Evolutionary conservation across 2,113 vertebrate genomes (phyloP).

Genomic region (Cheilinus undulatus): DNA sequence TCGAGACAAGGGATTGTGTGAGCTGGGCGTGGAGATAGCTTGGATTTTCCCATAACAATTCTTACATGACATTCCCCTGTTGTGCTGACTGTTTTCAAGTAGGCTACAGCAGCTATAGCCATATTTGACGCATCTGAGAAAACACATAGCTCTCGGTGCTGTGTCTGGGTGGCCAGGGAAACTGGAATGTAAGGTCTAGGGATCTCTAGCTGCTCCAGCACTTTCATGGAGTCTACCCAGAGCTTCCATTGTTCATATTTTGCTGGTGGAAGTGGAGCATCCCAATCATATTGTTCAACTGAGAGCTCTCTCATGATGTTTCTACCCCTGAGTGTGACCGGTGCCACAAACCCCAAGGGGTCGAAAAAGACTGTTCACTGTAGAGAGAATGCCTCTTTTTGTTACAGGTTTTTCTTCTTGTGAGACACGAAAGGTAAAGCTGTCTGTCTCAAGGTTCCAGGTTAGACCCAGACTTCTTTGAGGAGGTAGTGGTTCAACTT

Average conservation of each 20-base stretch:
- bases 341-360: conserved; percentile 19
- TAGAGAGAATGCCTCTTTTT: conserved; percentile 6
- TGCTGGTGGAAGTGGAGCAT: not conserved
- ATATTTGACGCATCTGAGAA: not conserved
- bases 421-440: conserved; percentile 13
- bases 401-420: conserved; percentile 30
- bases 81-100: too few species aligned
- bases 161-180: too few species aligned
- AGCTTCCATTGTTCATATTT: not conserved
- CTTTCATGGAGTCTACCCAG: too few species aligned
- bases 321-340: not conserved
- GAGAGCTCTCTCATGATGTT: not conserved
- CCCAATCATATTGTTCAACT: conserved; percentile 25
- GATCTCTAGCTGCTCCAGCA: too few species aligned
- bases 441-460: conserved; percentile 23
- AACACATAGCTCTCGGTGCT: too few species aligned
- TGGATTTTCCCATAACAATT: not conserved
- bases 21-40: not conserved
- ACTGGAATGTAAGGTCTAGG: too few species aligned
- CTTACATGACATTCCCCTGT: not conserved
- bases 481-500: not conserved
- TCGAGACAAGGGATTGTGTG: not conserved
- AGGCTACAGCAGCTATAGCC: not conserved
- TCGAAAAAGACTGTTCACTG: conserved; percentile 44
- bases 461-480: conserved; percentile 4